Evolutionary conservation across 2,797 vertebrate genomes (phyloP).

Genomic region (Nasua narica): DNA sequence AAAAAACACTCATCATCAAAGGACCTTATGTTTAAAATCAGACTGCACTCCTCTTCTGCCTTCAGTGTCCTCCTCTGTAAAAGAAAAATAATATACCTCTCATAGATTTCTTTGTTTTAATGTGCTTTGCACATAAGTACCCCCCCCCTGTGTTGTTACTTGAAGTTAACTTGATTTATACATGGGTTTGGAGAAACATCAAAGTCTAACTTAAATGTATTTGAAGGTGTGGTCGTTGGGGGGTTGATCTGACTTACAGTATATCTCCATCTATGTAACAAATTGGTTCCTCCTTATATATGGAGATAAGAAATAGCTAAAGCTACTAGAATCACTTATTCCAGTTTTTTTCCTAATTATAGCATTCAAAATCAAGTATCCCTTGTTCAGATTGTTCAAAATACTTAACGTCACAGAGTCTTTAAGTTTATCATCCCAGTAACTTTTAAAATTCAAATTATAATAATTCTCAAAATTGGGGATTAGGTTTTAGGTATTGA

Average conservation of each 20-base stretch:
- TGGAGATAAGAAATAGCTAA: neutral
- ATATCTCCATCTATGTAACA: neutral
- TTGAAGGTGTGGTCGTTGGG: neutral
- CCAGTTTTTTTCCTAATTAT: neutral
- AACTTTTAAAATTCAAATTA: neutral
- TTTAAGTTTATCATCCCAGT: neutral
- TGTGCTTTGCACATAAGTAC: neutral
- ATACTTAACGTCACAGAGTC: neutral
- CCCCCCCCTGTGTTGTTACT: neutral
- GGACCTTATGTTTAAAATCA: conserved; percentile 62
- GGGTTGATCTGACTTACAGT: neutral
- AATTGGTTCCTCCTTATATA: neutral
- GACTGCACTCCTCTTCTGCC: neutral
- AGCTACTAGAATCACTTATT: neutral
- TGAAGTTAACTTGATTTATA: neutral
- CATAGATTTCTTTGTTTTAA: neutral
- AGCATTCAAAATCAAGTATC: neutral
- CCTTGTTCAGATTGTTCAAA: neutral
- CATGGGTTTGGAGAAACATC: neutral
- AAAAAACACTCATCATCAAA: conserved; percentile 55
- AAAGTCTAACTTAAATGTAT: neutral
- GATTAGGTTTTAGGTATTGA: neutral
- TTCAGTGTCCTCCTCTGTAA: neutral
- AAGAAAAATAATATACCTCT: conserved; percentile 27
- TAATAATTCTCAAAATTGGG: neutral